Base-by-base conservation (phyloP, 2,888 invertebrate genomes). In the Dromius quadrimaculatus region DNA sequence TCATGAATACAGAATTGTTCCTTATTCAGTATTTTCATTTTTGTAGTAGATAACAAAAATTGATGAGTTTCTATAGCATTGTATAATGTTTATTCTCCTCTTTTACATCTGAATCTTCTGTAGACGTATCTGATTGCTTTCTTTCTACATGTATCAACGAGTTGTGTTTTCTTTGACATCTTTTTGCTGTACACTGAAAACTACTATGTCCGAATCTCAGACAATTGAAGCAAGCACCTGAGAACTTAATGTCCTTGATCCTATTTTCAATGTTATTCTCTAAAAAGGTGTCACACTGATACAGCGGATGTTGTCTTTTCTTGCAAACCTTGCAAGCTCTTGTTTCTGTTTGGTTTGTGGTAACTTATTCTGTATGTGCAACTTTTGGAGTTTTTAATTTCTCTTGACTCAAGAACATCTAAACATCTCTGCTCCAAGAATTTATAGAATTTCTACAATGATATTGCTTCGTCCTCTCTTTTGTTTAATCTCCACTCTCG, bases 91-190 rank as follows among this genome's bases (percentile, higher is more conserved):
- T 4, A 2, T n/a, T 34, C n/a, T 34, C 1, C 9, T 4, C n/a
- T 2, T 4, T 2, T 2, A n/a, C 1, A 6, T 34, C n/a, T 2
- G 8, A 4, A 4, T 11, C 34, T 8, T 2, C 8, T 34, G 34
- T 4, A 34, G 34, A 4, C 8, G 8, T 34, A 9, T 19, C 45
- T n/a, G 45, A 11, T 11, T 15, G 5, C 8, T 45, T 45, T 15
- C 13, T 19, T 15, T 45, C 45, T 17, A n/a, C 8, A 45, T 45
- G 45, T 15, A 45, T 45, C 45, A 11, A 45, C 8, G 45, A 8
- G 34, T 8, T 45, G 45, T 45, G 45, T 19, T 45, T 45, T 19
- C 45, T 11, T 19, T 45, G 15, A 19, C 45, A 45, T 45, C 19
- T 11, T 11, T 45, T 45, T 34, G 34, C 8, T 4, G 8, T 34